Base-by-base conservation (phyloP, 1,140 invertebrate species). In the Agrypnia vestita region DNA sequence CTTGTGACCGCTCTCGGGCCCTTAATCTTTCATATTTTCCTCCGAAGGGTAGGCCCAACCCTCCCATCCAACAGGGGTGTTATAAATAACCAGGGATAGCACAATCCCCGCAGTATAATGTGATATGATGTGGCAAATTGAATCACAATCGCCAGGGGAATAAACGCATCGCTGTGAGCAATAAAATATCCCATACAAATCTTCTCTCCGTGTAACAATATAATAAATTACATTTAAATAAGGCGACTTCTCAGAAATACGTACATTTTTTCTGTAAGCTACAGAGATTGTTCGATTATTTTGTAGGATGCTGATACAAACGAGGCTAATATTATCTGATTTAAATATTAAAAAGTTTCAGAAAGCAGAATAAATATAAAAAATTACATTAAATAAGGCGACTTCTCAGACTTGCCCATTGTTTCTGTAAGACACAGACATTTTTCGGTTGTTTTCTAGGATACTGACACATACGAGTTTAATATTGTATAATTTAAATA, bases 71-170 rank as follows among this genome's bases (percentile, higher is more conserved):
- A 59, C 55, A 59, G 55, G 61, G 61, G 61, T 64, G 67, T 49
- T 71, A 71, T 71, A 71, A 71, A 71, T 71, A 71, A 51, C 47
- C 44, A 43, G 46, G 67, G 17, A 71, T 71, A 15, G 62, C 62
- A 71, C 67, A 71, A 62, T 35, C 74, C 76, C 53, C 61, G 51
- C 47, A n/a, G 51, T 59, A 71, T 78, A 78, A 78, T 78, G 77
- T 79, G 77, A 79, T 79, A 79, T 79, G 77, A 79, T 74, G 77
- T 79, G 77, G 77, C 77, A 79, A 79, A 79, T 79, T 79, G 67
- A 79, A 79, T 79, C 59, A 73, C 69, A 79, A 74, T 74, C 77
- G 56, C 69, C 77, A 35, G 69, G 77, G 77, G 76, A 78, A 77
- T 62, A 51, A 77, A 67, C 59, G 61, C 47, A 77, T 59, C 64